A percentile compares a stretch with the other conserved stretches of the same genome.
Evolutionary conservation across 2,888 invertebrate genomes (phyloP).

Genomic region (Steinernema carpocapsae): DNA sequence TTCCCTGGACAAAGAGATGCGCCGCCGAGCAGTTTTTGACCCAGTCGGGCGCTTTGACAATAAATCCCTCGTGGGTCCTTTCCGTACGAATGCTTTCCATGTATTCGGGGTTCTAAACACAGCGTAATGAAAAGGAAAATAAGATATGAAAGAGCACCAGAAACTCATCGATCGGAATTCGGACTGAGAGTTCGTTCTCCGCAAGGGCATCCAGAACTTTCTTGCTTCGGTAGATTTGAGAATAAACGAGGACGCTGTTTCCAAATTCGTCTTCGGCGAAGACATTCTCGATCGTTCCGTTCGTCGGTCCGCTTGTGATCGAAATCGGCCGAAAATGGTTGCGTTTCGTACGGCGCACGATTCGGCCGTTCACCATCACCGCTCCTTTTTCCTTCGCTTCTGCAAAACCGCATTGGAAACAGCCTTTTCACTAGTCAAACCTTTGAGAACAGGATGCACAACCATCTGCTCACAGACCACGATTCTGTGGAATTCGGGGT

Average conservation of each 20-base stretch:
- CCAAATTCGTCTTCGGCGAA: background rate
- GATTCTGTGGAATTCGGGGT: background rate
- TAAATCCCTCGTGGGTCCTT: background rate
- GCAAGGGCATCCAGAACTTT: background rate
- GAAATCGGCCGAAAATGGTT: background rate
- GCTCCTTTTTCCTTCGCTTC: background rate
- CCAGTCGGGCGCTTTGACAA: background rate
- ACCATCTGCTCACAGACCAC: slow-evolving; percentile 3
- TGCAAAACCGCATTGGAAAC: background rate
- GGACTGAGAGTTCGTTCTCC: background rate
- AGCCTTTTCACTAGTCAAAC: background rate
- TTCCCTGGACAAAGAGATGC: background rate
- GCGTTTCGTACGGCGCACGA: background rate
- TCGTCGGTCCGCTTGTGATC: background rate
- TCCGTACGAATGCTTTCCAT: background rate
- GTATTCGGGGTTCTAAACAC: background rate
- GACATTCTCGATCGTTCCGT: background rate
- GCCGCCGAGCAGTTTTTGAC: background rate
- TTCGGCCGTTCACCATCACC: background rate
- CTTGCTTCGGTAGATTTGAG: background rate
- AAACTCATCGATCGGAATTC: background rate
- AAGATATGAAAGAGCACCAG: background rate
- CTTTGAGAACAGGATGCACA: background rate
- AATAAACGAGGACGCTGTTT: background rate
- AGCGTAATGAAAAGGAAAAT: background rate